These are phyloP conservation scores for Conus canariensis DNA, from an alignment of 2,888 invertebrate genomes.

Conservation along the genomic window DNA sequence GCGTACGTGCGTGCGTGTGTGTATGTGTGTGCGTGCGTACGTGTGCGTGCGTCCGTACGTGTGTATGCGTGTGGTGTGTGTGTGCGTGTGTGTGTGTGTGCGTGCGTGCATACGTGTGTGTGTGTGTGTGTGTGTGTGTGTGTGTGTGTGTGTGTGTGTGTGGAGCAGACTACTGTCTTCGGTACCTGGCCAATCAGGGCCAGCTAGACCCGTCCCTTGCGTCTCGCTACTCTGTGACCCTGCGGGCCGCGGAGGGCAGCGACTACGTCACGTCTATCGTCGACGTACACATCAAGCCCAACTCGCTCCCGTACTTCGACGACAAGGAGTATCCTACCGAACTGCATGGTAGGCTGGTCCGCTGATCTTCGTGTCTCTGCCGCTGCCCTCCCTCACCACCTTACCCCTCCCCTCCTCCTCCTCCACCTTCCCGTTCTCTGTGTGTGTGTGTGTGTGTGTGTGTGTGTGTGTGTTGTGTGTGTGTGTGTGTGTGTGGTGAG, in stretches of 20 bases:
- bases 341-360: background rate
- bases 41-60: background rate
- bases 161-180: constrained; percentile 44
- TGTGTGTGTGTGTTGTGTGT: too few relatives aligned
- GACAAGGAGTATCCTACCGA: background rate
- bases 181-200: constrained; percentile 17
- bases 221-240: background rate
- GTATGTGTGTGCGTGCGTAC: background rate
- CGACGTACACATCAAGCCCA: constrained; percentile 24
- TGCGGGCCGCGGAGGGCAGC: background rate
- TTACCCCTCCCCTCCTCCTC: too few relatives aligned
- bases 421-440: too few relatives aligned
- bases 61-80: background rate
- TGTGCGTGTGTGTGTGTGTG: background rate
- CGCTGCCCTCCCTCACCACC: too few relatives aligned
- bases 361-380: too few relatives aligned
- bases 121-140: constrained; percentile 20
- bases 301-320: background rate
- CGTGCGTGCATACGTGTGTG: background rate
- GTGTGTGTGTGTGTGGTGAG: too few relatives aligned
- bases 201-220: background rate
- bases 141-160: background rate
- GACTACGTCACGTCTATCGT: background rate
- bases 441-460: too few relatives aligned
- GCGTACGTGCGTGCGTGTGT: too few relatives aligned